Percentiles rank a stretch among this genome's conserved stretches.
Evolutionary conservation across 2,888 invertebrate genomes (phyloP).

Genomic region (Tethea ocularis): DNA sequence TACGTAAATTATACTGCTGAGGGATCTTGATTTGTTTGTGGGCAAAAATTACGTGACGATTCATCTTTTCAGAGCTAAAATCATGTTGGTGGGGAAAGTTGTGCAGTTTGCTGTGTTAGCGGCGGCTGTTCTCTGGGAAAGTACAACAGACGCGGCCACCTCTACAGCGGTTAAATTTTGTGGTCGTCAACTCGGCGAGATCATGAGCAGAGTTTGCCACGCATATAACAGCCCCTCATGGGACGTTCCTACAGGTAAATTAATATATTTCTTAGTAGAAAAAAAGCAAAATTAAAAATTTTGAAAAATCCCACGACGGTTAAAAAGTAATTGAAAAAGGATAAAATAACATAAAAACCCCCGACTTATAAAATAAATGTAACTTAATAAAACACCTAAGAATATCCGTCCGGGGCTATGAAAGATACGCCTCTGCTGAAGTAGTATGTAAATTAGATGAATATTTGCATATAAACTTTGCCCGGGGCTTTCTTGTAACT

Average conservation of each 20-base stretch:
- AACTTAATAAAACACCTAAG: no score
- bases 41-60: background rate
- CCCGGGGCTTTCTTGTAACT: no score
- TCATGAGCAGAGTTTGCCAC: constrained; percentile 74
- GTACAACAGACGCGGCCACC: constrained; percentile 54
- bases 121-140: constrained; percentile 56
- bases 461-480: no score
- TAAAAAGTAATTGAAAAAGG: no score
- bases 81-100: constrained; percentile 61
- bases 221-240: constrained; percentile 75
- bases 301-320: no score
- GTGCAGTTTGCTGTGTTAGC: constrained; percentile 57
- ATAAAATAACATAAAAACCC: no score
- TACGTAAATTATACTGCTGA: constrained; percentile 22
- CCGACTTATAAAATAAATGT: no score
- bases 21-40: no score
- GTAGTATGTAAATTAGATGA: no score
- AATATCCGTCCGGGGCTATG: no score
- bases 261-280: background rate
- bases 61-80: constrained; percentile 39
- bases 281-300: no score
- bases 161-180: constrained; percentile 65
- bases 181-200: constrained; percentile 71
- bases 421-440: no score
- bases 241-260: constrained; percentile 71